Base-by-base conservation (phyloP, 2,113 vertebrate genomes). In the Protomyctophum bolini region DNA sequence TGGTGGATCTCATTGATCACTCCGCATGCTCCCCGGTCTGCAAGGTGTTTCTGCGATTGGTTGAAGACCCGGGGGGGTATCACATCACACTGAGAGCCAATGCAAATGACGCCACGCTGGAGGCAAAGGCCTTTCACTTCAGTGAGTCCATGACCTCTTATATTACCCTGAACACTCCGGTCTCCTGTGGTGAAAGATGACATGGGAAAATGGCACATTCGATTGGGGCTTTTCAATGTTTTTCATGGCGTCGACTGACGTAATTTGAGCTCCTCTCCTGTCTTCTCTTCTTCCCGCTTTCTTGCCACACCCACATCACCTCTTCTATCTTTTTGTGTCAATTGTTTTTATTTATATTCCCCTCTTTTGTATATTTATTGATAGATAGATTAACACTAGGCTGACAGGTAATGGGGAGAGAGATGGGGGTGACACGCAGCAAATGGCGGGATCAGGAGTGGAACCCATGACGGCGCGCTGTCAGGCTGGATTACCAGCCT, bases 41-140 rank as follows among this genome's bases (percentile, higher is more conserved):
- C 80, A 87, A 84, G 77, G 28, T 92, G 75, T 76, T 71, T 1
- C 59, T 92, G 12, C 67, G 11, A 68, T 75, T 88, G 64, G 58
- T 94, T 45, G 86, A 94, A 52, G 86, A 94, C 78, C 87, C 79
- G 10, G 81, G 85, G 70, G 87, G 89, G 41, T 94, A 94, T 79
- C 67, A 86, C 41, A 63, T 96, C 58, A 88, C 82, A 14, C 67
- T 96, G 87, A 85, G 90, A 77, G 91, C 93, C 33, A 48, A 91
- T 58, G 94, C 88, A 85, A 80, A 91, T 77, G 90, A 89, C 41
- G 72, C 54, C 55, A 60, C 85, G 66, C 66, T 94, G 66, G 83
- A 83, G 58, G 60, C 71, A 63, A 95, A 91, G 80, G 89, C 89
- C 33, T 93, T 96, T 87, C 75, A 90, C 69, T 91, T 91, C 50